Evolutionary conservation across 53 echinoderm and acorn worm species (phyloP), one percentile per base, ranked within the genome.

Genomic region (Echinarachnius parma): DNA sequence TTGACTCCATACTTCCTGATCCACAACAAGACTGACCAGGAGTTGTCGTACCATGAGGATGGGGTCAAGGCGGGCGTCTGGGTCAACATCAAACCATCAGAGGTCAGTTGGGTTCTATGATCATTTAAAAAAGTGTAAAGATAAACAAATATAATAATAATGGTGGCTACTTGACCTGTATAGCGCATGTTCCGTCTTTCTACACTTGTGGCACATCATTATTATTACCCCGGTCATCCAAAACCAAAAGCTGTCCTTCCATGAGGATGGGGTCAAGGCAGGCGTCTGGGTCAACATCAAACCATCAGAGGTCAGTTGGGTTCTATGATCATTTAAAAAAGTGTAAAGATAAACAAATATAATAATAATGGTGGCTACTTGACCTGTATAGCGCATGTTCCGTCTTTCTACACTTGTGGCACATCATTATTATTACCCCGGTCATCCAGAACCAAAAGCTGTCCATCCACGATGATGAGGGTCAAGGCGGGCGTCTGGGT

Each of bases 1-100:
- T 57, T 96, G 59, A 96, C 87, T 16, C 96, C 96, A 0, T 96
- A 96, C 80, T 91, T 91, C 78, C 79, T 96, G 44, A 82, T 96
- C 36, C 82, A 80, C 53, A 96, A 96, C 62, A 84, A 91, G 61
- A 85, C 96, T 30, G 85, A 88, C 39, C 85, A 78, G 31, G 77
- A 66, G 8, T 77, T 81, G 10, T 85, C 86, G 2, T 98, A 91
- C 28, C 81, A 85, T 45, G 98, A 96, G 67, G 85, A 96, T 47
- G 98, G 98, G 30, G 83, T 96, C 58, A 87, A 85, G 64, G 86
- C 86, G 5, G 98, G 91, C 23, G 88, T 96, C 9, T 96, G 91
- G 98, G 98, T 96, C 69, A 84, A 96, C 74, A 91, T 96, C 32
- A 96, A 88, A 74, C 90, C 88, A 5, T 52, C 37, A 46, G 91